Evolutionary conservation across 1,140 invertebrate species (phyloP), one percentile per base, ranked within the genome.

Genomic region (Leptestheria dahalacensis): DNA sequence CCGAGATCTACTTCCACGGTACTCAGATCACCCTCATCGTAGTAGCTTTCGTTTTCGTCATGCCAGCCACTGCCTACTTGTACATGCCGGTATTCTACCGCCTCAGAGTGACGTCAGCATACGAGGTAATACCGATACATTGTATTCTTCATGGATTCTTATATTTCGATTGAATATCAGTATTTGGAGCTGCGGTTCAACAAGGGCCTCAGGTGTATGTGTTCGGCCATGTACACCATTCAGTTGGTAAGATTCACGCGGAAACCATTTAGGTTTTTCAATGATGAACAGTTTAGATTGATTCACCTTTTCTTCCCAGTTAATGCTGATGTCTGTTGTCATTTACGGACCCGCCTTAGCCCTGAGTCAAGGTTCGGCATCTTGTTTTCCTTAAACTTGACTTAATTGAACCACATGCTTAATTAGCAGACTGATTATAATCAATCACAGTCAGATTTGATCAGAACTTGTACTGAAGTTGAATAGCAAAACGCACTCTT

Each of bases 241-340:
- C 50, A 52, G 20, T 15, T 52, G 50, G 50, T 52, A 52, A 23
- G n/a, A n/a, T n/a, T n/a, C n/a, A n/a, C n/a, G n/a, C n/a, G n/a
- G 11, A 52, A 25, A 2, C 0, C 3, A 52, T n/a, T n/a, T 23
- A 2, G 2, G 2, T 2, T 23, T 12, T 2, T 23, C 11, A 23
- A 2, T 2, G 2, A 52, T 15, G 2, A 12, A 15, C 20, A 21
- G 12, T 52, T 9, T 6, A 41, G 15, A 41, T 41, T 21, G 20
- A n/a, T n/a, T n/a, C n/a, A n/a, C 20, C n/a, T 48, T 18, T 20
- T 25, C 2, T 52, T 52, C 12, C 11, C 15, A 3, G 50, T 12
- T 21, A 15, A 12, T 52, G 12, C 20, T 15, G 12, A 9, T 41
- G 15, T 41, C 50, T 20, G 20, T 52, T 15, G 50, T 52, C 11